Conservation (phyloP, 2,888 invertebrate species). For the Heliconius cydno region DNA sequence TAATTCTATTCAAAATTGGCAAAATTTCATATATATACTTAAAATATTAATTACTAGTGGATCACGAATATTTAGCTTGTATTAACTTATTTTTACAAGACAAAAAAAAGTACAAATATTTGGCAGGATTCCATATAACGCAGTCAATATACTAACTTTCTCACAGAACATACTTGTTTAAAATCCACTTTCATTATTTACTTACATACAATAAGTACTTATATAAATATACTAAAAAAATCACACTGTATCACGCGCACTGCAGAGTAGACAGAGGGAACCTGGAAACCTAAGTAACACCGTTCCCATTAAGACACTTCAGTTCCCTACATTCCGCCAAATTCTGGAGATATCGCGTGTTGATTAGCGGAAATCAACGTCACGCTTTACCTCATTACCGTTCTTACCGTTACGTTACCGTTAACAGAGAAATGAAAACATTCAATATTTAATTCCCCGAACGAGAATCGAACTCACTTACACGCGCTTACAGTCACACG, state of each 20-base stretch:
- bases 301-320: neutral
- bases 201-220: neutral
- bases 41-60: too few relatives aligned
- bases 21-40: too few relatives aligned
- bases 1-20: too few relatives aligned
- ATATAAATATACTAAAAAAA: neutral
- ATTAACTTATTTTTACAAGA: neutral
- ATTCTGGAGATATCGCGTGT: neutral
- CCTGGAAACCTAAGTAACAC: neutral
- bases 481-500: neutral
- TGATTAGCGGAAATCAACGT: neutral
- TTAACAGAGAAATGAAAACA: neutral
- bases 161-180: neutral
- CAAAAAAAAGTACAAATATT: conserved; percentile 7
- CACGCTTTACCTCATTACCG: neutral
- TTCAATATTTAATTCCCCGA: neutral
- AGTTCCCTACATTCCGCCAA: neutral
- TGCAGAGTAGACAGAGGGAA: neutral
- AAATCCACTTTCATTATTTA: neutral
- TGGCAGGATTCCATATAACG: neutral
- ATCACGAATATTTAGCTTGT: too few relatives aligned
- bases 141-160: conserved; percentile 1
- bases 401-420: neutral
- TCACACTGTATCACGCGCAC: neutral
- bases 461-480: neutral